Evolutionary conservation across 2,113 vertebrate species (phyloP).

Genomic region (Mirounga angustirostris): DNA sequence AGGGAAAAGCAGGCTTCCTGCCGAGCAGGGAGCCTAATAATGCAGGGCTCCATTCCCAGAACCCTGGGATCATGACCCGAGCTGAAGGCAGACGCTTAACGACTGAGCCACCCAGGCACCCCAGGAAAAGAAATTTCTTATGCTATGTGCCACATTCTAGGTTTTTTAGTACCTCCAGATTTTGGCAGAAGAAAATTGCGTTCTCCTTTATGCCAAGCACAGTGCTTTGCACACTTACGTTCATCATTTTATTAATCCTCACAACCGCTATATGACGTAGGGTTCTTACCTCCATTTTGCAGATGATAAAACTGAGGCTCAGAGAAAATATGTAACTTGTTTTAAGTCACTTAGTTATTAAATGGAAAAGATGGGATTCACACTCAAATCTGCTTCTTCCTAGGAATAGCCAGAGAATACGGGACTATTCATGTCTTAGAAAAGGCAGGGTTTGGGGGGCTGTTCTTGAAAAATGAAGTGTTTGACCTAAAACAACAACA

Average conservation of each 20-base stretch:
- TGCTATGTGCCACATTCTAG: not conserved
- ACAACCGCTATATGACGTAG: not conserved
- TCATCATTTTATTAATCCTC: not conserved
- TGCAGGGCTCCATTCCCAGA: no score
- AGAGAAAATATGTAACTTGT: conserved; percentile 25
- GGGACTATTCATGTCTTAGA: not conserved
- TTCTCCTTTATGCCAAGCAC: not conserved
- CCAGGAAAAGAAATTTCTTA: conserved; percentile 21
- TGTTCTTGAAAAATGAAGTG: conserved; percentile 18
- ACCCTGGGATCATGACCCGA: no score
- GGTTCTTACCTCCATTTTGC: not conserved
- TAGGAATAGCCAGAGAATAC: not conserved
- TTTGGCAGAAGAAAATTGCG: not conserved
- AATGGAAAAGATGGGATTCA: not conserved
- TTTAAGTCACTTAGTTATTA: not conserved
- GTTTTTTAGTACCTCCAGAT: not conserved
- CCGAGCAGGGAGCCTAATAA: no score
- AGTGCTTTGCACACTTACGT: not conserved
- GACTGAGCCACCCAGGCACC: no score
- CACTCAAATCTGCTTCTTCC: conserved; percentile 36
- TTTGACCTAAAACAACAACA: not conserved
- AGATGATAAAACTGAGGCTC: conserved; percentile 7
- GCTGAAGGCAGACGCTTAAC: no score
- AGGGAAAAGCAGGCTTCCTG: no score
- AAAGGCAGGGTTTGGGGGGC: not conserved